Base-by-base conservation (phyloP, 2,797 vertebrate species). In the Pseudochaenichthys georgianus region DNA sequence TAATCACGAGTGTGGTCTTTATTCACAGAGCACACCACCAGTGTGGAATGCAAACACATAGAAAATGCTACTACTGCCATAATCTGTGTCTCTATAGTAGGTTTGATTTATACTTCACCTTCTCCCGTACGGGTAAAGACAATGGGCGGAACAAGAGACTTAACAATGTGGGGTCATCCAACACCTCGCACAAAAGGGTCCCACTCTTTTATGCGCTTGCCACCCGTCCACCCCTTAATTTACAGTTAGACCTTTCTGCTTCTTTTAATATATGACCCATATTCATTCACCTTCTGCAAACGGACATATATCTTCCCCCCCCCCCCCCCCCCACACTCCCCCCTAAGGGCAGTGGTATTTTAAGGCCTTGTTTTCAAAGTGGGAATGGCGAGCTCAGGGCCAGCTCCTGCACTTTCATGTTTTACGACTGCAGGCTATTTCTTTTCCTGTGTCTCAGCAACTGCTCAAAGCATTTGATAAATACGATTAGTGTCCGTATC, bases 281-380 rank as follows among this genome's bases (percentile, higher is more conserved):
- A 86, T 84, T 80, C 76, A 51, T 81, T 84, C 78, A 77, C 84
- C 77, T 78, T 88, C 73, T 89, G 73, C 84, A 84, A 91, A 85
- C 11, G 65, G 47, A 82, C 85, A 89, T 92, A 88, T 90, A 93
- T 89, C 55, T 51, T 62, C 60, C 5, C 28, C 42, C 42, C 50
- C 60, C 5, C 28, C 42, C 42, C 50, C 10, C 52, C 23, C 23
- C 23, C 60, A 3, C 59, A 17, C 42, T 23, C 50, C 10, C 51
- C 64, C 72, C 68, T 62, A 19, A 38, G 54, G 60, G 46, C 69
- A 59, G 31, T 55, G 81, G 78, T 91, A 87, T 92, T 89, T 92
- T 86, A 86, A 90, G 80, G 72, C 59, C 21, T 70, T 77, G 70
- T 90, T 88, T 84, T 85, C 74, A 69, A 77, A 77, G 79, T 82